Base-by-base conservation (phyloP, 2,113 vertebrate species). In the Cricetomys ansorgei region DNA sequence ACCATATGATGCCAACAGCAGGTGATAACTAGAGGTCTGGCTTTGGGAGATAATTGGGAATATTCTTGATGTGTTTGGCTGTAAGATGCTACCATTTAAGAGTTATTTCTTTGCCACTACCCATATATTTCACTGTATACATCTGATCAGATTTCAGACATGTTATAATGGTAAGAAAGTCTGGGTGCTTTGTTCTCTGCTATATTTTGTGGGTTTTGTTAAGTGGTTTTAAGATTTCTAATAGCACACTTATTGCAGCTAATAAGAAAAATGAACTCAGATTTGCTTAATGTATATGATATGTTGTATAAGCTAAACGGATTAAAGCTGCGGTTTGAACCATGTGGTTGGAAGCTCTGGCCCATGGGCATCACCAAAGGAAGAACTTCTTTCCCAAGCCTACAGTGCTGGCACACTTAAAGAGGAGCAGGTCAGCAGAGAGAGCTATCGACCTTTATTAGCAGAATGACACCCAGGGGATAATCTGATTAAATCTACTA, bases 201-300 rank as follows among this genome's bases (percentile, higher is more conserved):
- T 89, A 8, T 80, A 25, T 59, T 50, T 91, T 85, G 2, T 64
- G 90, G 90, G 7, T 40, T 53, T 79, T 12, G 10, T 88, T 94
- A 89, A 75, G n/a, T 91, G 40, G 31, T 85, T 94, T 94, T 72
- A 89, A 40, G 73, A 77, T 72, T 89, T 91, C 45, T 50, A 86
- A 65, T 91, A 59, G 50, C 84, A 27, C 50, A 86, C 4, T 88
- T 94, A 67, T 23, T 95, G 15, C 0, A 81, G 72, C 92, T 91
- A 65, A 31, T 43, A 50, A 31, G 62, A 92, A 57, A 87, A 92
- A 77, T 93, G 29, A 9, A 67, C 86, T 93, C 48, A 92, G 67
- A 40, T 45, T 37, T 83, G 12, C 40, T 92, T 87, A 77, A 37
- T 84, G 72, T 69, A 5, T 88, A 4, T 72, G 45, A 29, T 37